Evolutionary conservation across 2,888 invertebrate species (phyloP).

Genomic region (Neoaliturus tenellus): DNA sequence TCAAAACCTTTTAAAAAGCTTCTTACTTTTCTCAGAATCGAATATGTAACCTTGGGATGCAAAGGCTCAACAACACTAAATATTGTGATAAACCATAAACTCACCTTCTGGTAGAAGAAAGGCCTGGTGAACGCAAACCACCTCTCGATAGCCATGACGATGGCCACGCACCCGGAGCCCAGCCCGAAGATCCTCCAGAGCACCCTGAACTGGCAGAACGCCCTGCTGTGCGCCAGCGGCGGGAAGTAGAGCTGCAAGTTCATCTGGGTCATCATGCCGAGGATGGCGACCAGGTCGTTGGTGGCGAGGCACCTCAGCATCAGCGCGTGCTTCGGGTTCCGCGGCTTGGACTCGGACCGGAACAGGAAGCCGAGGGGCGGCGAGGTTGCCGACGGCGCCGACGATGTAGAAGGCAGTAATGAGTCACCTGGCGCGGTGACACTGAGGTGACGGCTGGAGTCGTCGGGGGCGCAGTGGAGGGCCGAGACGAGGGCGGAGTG

Average conservation of each 20-base stretch:
- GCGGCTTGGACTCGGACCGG: slow-evolving; percentile 80
- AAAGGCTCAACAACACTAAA: too few relatives aligned
- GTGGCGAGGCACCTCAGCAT: slow-evolving; percentile 86
- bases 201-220: slow-evolving; percentile 81
- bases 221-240: slow-evolving; percentile 69
- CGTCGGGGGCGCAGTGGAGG: not conserved
- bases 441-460: not conserved
- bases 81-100: slow-evolving; percentile 60
- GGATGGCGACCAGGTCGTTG: slow-evolving; percentile 86
- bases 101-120: slow-evolving; percentile 92
- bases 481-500: not conserved
- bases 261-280: slow-evolving; percentile 86
- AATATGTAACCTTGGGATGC: too few relatives aligned
- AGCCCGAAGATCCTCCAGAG: slow-evolving; percentile 89
- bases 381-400: slow-evolving; percentile 84
- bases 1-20: too few relatives aligned
- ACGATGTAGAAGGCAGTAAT: slow-evolving; percentile 68
- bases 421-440: slow-evolving; percentile 69
- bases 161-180: slow-evolving; percentile 91
- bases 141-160: slow-evolving; percentile 92
- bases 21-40: too few relatives aligned
- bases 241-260: slow-evolving; percentile 75
- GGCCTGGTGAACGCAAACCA: slow-evolving; percentile 92
- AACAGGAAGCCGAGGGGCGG: slow-evolving; percentile 86
- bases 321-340: slow-evolving; percentile 88